Percentiles rank a stretch among this genome's conserved stretches.
Conservation (phyloP, 2,888 invertebrate species). For the Leptothorax acervorum region DNA sequence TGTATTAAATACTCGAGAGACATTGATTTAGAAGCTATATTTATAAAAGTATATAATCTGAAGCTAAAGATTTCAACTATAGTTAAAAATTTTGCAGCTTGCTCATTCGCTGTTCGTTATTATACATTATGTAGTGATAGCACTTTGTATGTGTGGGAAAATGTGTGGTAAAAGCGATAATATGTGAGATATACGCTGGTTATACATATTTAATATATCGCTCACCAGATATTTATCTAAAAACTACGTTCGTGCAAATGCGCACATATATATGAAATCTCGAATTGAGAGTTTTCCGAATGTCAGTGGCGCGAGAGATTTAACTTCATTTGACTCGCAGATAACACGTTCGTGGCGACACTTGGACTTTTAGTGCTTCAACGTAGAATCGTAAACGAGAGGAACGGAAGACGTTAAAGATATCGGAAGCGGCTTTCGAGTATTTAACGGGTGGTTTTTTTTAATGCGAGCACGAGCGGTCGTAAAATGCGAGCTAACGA, state of each 20-base stretch:
- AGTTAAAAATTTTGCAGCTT: neutral
- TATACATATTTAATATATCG: neutral
- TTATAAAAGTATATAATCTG: neutral
- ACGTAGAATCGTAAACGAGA: constrained; percentile 25
- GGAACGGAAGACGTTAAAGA: constrained; percentile 17
- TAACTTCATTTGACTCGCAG: neutral
- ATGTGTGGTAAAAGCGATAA: neutral
- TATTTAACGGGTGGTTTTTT: constrained; percentile 13
- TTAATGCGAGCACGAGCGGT: constrained; percentile 13
- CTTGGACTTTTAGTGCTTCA: neutral
- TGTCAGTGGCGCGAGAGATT: neutral
- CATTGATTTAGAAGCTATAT: neutral
- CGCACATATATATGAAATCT: neutral
- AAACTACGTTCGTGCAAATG: neutral
- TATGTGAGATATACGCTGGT: neutral
- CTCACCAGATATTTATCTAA: neutral
- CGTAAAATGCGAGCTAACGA: constrained; percentile 25
- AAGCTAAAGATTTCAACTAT: neutral
- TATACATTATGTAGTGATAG: neutral
- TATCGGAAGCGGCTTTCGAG: constrained; percentile 31
- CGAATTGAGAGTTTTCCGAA: neutral
- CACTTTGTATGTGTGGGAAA: neutral
- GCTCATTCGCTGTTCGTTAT: neutral
- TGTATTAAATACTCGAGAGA: neutral
- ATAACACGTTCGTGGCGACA: neutral